Evolutionary conservation across 2,797 vertebrate genomes (phyloP).

Genomic region (Halcyon smyrnensis): DNA sequence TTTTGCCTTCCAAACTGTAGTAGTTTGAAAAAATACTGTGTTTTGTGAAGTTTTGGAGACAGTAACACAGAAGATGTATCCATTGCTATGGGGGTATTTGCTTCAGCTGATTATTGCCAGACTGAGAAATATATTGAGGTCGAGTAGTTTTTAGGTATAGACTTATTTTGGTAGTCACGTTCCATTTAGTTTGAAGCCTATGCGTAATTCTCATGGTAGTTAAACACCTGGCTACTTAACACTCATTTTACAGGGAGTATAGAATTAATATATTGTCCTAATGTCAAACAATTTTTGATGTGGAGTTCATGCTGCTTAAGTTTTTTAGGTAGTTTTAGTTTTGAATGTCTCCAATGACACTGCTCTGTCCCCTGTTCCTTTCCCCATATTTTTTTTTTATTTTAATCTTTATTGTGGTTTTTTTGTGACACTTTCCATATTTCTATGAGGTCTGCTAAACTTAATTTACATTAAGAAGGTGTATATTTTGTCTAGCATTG

Average conservation of each 20-base stretch:
- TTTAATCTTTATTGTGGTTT: rapidly evolving
- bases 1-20: not conserved
- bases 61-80: not conserved
- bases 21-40: not conserved
- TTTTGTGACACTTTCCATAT: not conserved
- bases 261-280: not conserved
- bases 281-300: not conserved
- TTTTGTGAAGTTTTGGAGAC: not conserved
- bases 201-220: not conserved
- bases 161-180: not conserved
- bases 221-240: not conserved
- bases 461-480: not conserved
- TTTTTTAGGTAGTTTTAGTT: not conserved
- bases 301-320: not conserved
- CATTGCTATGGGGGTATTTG: not conserved
- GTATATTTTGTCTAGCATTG: not conserved
- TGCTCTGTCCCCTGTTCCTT: not conserved
- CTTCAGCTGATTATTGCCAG: not conserved
- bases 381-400: not conserved
- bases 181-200: not conserved
- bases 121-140: not conserved
- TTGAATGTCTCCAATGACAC: not conserved
- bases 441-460: not conserved
- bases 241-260: not conserved
- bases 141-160: not conserved